phyloP scores from a whole-genome alignment of 2,797 vertebrate species.

The Neosilurus hyrtlii region DNA sequence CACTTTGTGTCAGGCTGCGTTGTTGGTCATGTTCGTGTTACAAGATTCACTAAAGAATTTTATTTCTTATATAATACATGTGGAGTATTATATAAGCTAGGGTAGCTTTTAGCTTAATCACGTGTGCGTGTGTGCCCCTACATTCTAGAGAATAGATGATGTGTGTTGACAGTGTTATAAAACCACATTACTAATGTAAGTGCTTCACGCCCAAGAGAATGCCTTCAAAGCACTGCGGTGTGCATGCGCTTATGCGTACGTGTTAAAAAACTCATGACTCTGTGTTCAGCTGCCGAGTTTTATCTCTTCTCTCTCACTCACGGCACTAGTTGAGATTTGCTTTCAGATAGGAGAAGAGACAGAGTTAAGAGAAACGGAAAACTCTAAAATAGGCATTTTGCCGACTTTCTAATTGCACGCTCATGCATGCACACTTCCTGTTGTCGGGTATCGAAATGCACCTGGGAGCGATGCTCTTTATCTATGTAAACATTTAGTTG shows the following conservation, averaged over 20 bases:
- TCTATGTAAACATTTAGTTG: neutral
- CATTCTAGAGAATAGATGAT: constrained; percentile 10
- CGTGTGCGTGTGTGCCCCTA: neutral
- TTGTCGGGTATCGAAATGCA: neutral
- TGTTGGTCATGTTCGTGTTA: neutral
- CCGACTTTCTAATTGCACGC: neutral
- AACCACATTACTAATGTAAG: constrained; percentile 47
- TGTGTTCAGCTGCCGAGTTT: constrained; percentile 20
- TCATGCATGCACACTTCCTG: no score
- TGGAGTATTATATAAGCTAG: neutral
- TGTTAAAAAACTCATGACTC: constrained; percentile 31
- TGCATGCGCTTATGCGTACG: neutral
- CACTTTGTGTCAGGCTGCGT: neutral
- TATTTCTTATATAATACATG: neutral
- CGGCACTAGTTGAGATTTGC: neutral
- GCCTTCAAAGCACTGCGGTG: neutral
- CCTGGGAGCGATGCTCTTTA: neutral
- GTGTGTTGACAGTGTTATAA: constrained; percentile 31
- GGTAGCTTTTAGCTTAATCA: neutral
- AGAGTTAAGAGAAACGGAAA: constrained; percentile 6
- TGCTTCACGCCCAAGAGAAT: constrained; percentile 28
- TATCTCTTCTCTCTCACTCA: constrained; percentile 5
- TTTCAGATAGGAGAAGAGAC: neutral
- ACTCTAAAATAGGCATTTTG: neutral
- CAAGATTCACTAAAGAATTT: neutral